These are phyloP conservation scores for Chrysolina oricalcia DNA, from an alignment of 2,888 invertebrate genomes.

Conservation along the genomic window DNA sequence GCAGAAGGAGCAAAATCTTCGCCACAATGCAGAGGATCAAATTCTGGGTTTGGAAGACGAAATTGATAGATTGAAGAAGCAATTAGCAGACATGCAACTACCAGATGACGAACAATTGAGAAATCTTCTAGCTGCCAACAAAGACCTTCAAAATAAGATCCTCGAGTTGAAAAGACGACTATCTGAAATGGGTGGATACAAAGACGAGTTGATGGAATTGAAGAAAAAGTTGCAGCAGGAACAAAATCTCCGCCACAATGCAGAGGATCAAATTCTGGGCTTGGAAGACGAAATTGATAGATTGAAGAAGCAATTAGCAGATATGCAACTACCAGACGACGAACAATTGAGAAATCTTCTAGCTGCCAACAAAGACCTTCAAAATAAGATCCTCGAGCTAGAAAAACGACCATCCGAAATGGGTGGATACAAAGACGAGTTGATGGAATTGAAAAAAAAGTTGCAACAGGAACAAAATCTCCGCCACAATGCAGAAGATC, in stretches of 20 bases:
- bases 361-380: background rate
- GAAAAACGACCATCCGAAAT: conserved; percentile 27
- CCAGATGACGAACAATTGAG: conserved; percentile 45
- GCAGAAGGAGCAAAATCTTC: conserved; percentile 31
- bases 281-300: conserved; percentile 51
- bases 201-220: conserved; percentile 8
- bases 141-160: conserved; percentile 1
- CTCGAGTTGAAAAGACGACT: background rate
- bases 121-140: conserved; percentile 25
- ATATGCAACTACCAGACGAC: conserved; percentile 47
- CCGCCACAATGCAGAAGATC: background rate
- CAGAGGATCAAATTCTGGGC: conserved; percentile 7
- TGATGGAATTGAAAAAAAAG: background rate
- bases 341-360: conserved; percentile 37
- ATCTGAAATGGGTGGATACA: conserved; percentile 11
- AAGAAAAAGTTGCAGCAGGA: conserved; percentile 26
- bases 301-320: conserved; percentile 38
- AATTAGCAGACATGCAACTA: conserved; percentile 41
- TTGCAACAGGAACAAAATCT: conserved; percentile 2
- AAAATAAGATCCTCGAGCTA: conserved; percentile 1
- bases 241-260: conserved; percentile 23
- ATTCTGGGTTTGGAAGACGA: conserved; percentile 47
- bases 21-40: conserved; percentile 25
- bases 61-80: conserved; percentile 39
- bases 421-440: background rate